phyloP scores from a whole-genome alignment of 64 coral and sea anemone genomes.

The Montipora sp. region DNA sequence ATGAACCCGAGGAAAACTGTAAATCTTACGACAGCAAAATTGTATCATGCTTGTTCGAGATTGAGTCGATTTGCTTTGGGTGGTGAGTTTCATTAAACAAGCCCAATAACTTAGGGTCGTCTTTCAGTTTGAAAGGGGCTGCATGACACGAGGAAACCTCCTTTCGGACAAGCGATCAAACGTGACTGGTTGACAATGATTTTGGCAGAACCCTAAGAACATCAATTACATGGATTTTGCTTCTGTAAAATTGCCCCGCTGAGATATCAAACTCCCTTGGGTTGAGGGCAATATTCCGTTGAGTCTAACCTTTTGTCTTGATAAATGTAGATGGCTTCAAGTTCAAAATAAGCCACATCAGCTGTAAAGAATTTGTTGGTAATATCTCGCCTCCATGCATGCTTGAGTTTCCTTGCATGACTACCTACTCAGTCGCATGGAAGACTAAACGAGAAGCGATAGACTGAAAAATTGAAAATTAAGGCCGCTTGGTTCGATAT shows the following conservation, averaged over 20 bases:
- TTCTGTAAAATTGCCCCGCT: neutral
- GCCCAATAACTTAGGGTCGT: too few relatives aligned
- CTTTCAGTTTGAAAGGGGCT: neutral
- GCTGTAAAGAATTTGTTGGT: slow-evolving; percentile 22
- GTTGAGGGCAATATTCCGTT: neutral
- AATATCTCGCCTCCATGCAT: slow-evolving; percentile 37
- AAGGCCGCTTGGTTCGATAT: neutral
- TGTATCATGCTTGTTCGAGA: too few relatives aligned
- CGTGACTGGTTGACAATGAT: too few relatives aligned
- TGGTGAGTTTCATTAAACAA: too few relatives aligned
- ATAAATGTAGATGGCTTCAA: slow-evolving; percentile 41
- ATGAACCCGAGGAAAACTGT: too few relatives aligned
- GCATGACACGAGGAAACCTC: neutral
- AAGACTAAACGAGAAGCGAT: slow-evolving; percentile 5
- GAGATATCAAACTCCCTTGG: neutral
- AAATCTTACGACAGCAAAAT: too few relatives aligned
- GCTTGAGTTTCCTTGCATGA: slow-evolving; percentile 37
- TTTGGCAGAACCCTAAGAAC: neutral
- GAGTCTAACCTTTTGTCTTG: neutral
- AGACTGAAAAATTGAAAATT: slow-evolving; percentile 30
- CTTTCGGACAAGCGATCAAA: neutral
- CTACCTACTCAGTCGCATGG: slow-evolving; percentile 19
- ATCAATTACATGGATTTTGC: neutral
- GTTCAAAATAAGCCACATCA: slow-evolving; percentile 44
- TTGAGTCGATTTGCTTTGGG: too few relatives aligned